A percentile compares a stretch with the other conserved stretches of the same genome.
Evolutionary conservation across 2,888 invertebrate genomes (phyloP).

Genomic region (Synergus itoensis): DNA sequence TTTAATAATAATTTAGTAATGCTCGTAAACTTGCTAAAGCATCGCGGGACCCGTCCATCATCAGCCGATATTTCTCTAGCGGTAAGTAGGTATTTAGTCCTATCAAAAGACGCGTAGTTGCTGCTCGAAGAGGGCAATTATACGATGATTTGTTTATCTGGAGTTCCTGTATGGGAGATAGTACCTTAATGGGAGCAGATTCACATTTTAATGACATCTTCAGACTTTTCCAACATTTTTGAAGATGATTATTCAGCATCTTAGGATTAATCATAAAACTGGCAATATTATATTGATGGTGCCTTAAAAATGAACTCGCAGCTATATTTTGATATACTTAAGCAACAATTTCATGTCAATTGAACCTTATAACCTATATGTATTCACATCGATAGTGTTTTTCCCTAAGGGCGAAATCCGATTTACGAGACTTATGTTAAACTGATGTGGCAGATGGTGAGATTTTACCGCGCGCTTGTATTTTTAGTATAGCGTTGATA

Average conservation of each 20-base stretch:
- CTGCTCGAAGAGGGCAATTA: not conserved
- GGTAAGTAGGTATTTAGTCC: conserved; percentile 29
- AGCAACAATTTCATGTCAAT: not conserved
- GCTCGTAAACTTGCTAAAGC: conserved; percentile 63
- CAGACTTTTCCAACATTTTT: not conserved
- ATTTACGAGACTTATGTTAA: not conserved
- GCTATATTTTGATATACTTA: not conserved
- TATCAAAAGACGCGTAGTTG: conserved; percentile 10
- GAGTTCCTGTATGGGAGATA: not conserved
- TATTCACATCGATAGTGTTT: not conserved
- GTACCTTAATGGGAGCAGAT: not conserved
- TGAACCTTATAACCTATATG: not conserved
- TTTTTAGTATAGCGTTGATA: not conserved
- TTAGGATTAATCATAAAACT: too few species aligned
- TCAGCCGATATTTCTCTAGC: conserved; percentile 50
- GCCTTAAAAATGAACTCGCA: too few species aligned
- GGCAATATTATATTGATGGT: too few species aligned
- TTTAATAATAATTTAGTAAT: conserved; percentile 73
- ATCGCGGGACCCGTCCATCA: conserved; percentile 61
- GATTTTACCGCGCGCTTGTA: conserved; percentile 1
- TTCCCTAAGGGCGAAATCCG: not conserved
- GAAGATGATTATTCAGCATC: not conserved
- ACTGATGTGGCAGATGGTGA: conserved; percentile 22
- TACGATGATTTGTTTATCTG: conserved; percentile 2
- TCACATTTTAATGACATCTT: not conserved